These are phyloP conservation scores for Etia nguti DNA, from an alignment of 2,113 vertebrate species.

Conservation along the genomic window DNA sequence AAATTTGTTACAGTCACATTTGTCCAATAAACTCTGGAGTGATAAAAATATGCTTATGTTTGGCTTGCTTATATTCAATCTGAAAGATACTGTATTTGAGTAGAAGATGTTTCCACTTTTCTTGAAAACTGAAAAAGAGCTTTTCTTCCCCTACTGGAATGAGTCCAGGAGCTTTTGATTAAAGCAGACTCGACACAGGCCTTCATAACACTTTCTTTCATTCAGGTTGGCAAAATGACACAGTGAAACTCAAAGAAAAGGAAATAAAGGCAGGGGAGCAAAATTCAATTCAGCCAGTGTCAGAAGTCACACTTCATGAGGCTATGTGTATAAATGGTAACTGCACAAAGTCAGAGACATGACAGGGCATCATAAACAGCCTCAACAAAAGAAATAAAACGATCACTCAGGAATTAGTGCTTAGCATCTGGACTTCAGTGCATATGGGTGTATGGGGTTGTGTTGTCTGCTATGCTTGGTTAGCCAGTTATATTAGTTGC, in stretches of 20 bases:
- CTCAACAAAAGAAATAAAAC: conserved; percentile 9
- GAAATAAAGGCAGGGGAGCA: not conserved
- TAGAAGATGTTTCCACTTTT: conserved; percentile 40
- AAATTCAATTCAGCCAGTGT: conserved; percentile 12
- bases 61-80: not conserved
- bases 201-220: conserved; percentile 15
- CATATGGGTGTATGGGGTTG: not conserved
- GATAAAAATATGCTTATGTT: not conserved
- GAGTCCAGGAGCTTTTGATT: conserved; percentile 36
- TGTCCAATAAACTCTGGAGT: not conserved
- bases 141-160: conserved; percentile 38
- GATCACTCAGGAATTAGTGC: conserved; percentile 1
- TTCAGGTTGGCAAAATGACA: conserved; percentile 42
- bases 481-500: not conserved
- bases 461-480: not conserved
- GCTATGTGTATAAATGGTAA: conserved; percentile 6
- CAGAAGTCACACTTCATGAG: conserved; percentile 33
- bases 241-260: conserved; percentile 1
- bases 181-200: conserved; percentile 15
- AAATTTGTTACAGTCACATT: not conserved
- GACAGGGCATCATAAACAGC: not conserved
- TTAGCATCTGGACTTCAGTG: conserved; percentile 5
- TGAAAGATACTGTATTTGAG: conserved; percentile 63
- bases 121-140: conserved; percentile 22
- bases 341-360: not conserved